Conservation (phyloP, 2,113 vertebrate species). For the Grantiella picta region DNA sequence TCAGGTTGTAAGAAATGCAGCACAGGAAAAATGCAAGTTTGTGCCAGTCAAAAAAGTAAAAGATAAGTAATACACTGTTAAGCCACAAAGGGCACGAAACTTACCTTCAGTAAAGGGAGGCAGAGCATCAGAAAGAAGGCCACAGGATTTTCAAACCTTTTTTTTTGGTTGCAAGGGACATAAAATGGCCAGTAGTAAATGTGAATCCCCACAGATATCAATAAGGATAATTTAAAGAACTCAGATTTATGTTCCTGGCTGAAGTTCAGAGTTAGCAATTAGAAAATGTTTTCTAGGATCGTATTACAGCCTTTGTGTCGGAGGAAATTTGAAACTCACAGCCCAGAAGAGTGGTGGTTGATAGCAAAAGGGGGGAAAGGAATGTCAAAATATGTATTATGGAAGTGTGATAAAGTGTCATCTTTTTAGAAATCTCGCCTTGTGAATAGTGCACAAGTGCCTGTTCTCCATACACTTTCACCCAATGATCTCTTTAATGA, state of each 20-base stretch:
- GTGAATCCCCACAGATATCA: neutral
- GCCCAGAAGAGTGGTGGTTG: neutral
- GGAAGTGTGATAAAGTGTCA: neutral
- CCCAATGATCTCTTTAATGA: neutral
- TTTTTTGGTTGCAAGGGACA: neutral
- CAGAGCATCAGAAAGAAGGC: neutral
- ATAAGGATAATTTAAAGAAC: neutral
- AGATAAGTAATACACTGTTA: neutral
- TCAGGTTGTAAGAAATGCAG: neutral
- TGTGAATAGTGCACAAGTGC: neutral
- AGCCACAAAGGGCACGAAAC: neutral
- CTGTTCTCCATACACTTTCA: neutral
- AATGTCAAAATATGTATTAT: conserved; percentile 2
- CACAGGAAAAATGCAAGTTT: neutral
- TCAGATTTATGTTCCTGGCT: neutral
- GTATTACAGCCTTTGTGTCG: neutral
- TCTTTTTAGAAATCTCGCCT: neutral
- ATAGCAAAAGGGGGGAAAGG: neutral
- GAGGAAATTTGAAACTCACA: neutral
- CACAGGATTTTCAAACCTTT: neutral
- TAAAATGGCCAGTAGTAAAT: neutral
- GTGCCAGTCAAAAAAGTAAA: neutral
- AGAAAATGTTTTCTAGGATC: neutral
- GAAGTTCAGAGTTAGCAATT: conserved; percentile 4
- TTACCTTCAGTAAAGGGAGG: neutral